Conservation (phyloP, 2,797 vertebrate genomes). For the Glossophaga mutica region DNA sequence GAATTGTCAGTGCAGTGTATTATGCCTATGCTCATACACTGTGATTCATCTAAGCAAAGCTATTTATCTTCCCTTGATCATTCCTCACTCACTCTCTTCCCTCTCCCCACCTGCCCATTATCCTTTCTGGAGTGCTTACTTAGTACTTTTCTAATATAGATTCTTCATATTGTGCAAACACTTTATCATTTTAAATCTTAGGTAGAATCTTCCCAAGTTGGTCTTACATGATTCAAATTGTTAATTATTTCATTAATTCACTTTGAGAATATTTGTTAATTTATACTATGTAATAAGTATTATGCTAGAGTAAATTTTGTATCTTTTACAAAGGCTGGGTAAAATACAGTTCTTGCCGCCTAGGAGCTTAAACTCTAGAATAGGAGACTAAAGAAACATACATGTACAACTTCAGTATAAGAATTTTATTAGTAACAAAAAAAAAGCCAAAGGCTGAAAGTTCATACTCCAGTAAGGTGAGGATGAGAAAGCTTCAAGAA, state of each 20-base stretch:
- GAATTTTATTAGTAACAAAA: conserved; percentile 22
- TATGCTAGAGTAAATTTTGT: background rate
- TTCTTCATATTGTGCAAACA: background rate
- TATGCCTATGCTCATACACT: background rate
- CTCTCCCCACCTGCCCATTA: background rate
- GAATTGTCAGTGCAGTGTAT: background rate
- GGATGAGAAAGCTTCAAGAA: conserved; percentile 23
- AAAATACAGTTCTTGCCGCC: background rate
- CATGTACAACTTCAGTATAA: background rate
- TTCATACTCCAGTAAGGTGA: background rate
- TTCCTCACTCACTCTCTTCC: background rate
- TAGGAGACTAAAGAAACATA: background rate
- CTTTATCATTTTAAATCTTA: conserved; percentile 36
- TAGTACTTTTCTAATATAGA: background rate
- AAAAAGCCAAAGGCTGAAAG: conserved; percentile 7
- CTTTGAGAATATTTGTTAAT: conserved; percentile 6
- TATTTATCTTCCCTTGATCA: background rate
- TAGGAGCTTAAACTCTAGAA: conserved; percentile 22
- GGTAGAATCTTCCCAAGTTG: background rate
- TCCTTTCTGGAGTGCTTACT: background rate
- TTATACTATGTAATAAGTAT: background rate
- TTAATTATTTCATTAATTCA: conserved; percentile 28
- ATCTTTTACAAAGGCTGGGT: background rate
- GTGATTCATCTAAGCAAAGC: background rate
- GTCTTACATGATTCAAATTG: conserved; percentile 40